These are phyloP conservation scores for Oreonectes daqikongensis DNA, from an alignment of 2,797 vertebrate species.

Conservation along the genomic window DNA sequence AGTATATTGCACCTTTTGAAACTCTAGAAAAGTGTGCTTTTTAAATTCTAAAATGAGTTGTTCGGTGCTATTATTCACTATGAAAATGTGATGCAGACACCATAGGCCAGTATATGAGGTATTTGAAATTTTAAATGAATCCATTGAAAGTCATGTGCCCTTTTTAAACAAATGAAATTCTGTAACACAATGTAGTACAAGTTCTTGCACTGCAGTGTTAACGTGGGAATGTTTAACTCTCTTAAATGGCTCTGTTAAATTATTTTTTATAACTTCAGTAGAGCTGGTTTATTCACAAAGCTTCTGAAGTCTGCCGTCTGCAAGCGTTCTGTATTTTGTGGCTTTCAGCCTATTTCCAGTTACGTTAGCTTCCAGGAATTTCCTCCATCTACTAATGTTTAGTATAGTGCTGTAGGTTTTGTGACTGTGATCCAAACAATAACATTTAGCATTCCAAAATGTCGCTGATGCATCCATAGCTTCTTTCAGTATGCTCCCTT, in stretches of 20 bases:
- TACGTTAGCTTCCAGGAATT: conserved; percentile 62
- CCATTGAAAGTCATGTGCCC: not conserved
- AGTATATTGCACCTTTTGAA: not conserved
- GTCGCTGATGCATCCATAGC: too few relatives aligned
- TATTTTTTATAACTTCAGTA: conserved; percentile 40
- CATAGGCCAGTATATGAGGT: not conserved
- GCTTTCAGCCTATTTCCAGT: conserved; percentile 61
- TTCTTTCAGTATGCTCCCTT: not conserved
- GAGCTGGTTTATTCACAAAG: conserved; percentile 19
- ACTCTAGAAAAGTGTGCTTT: not conserved
- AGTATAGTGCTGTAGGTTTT: conserved; percentile 42
- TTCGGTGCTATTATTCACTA: not conserved
- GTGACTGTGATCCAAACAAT: not conserved
- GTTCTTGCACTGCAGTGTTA: not conserved
- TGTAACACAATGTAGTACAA: conserved; percentile 23
- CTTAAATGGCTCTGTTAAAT: conserved; percentile 35
- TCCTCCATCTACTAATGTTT: conserved; percentile 55
- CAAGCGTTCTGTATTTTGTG: conserved; percentile 49
- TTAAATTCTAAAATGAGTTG: not conserved
- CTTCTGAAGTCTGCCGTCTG: conserved; percentile 49
- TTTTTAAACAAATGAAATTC: not conserved
- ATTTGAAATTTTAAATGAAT: not conserved
- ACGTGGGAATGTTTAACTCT: conserved; percentile 40
- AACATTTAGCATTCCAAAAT: not conserved
- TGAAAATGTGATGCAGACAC: not conserved